phyloP scores from a whole-genome alignment of 2,797 vertebrate genomes.

The Capromys pilorides region DNA sequence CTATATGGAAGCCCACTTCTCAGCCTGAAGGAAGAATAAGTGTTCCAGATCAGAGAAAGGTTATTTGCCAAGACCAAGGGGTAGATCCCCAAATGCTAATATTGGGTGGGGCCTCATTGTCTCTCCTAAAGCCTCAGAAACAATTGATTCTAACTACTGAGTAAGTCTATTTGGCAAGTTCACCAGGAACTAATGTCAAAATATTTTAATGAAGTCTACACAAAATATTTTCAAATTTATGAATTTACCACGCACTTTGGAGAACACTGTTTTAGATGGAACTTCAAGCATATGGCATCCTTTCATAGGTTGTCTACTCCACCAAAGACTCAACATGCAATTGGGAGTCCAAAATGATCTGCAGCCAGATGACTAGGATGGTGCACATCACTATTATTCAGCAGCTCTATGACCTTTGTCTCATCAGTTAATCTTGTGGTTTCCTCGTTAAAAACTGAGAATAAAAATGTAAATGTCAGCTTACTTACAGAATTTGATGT shows the following conservation, averaged over 20 bases:
- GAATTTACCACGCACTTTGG: background rate
- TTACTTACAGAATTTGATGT: background rate
- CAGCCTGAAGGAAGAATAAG: background rate
- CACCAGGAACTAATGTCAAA: background rate
- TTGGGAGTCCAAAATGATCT: background rate
- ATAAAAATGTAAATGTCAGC: background rate
- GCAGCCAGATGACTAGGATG: background rate
- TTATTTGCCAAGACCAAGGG: background rate
- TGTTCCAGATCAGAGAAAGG: background rate
- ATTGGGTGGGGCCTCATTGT: background rate
- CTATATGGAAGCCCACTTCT: background rate
- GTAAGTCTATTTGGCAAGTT: background rate
- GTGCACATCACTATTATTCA: background rate
- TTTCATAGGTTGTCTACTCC: background rate
- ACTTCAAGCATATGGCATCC: background rate
- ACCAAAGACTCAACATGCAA: background rate
- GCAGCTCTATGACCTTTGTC: background rate
- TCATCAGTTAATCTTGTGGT: background rate
- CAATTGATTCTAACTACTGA: background rate
- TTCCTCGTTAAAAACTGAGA: background rate
- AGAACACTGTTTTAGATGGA: background rate
- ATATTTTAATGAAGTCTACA: background rate
- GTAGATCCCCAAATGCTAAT: background rate
- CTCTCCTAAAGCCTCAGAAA: background rate
- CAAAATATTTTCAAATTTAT: background rate